Evolutionary conservation across 1,140 invertebrate genomes (phyloP).

Genomic region (Ostrea denselamellosa): DNA sequence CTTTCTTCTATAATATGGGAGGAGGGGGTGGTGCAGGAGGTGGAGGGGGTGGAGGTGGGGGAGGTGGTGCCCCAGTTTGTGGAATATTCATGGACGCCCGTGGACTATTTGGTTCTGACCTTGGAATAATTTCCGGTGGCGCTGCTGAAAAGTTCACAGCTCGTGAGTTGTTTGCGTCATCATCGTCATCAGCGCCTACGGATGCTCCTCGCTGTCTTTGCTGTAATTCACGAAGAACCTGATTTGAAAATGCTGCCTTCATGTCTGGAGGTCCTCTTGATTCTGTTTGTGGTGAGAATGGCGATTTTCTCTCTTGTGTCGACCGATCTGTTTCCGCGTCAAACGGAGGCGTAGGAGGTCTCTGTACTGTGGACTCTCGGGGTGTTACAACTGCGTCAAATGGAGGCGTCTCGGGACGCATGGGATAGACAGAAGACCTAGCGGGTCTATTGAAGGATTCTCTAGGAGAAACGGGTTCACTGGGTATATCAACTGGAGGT

Average conservation of each 20-base stretch:
- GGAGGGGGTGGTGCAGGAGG: constrained; percentile 41
- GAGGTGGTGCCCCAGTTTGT: constrained; percentile 3
- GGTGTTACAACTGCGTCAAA: constrained; percentile 48
- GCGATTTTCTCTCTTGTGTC: background rate
- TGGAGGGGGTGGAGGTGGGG: constrained; percentile 24
- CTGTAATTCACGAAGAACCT: constrained; percentile 50
- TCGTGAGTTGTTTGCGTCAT: constrained; percentile 20
- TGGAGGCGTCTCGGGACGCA: constrained; percentile 44
- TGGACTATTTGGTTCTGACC: constrained; percentile 55
- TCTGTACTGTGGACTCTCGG: background rate
- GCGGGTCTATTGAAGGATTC: constrained; percentile 32
- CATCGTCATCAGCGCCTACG: constrained; percentile 43
- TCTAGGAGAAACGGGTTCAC: constrained; percentile 37
- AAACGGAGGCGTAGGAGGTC: constrained; percentile 44
- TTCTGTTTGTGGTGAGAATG: background rate
- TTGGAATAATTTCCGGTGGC: constrained; percentile 52
- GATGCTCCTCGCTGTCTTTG: constrained; percentile 35
- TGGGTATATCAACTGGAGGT: constrained; percentile 51
- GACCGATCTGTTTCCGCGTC: constrained; percentile 8
- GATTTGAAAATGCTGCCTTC: constrained; percentile 46
- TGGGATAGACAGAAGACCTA: background rate
- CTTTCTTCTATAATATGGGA: background rate
- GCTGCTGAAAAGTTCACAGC: constrained; percentile 51
- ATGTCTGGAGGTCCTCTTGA: constrained; percentile 37
- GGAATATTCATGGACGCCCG: constrained; percentile 52